phyloP scores from a whole-genome alignment of 2,888 invertebrate species.

The Synergus itoensis region DNA sequence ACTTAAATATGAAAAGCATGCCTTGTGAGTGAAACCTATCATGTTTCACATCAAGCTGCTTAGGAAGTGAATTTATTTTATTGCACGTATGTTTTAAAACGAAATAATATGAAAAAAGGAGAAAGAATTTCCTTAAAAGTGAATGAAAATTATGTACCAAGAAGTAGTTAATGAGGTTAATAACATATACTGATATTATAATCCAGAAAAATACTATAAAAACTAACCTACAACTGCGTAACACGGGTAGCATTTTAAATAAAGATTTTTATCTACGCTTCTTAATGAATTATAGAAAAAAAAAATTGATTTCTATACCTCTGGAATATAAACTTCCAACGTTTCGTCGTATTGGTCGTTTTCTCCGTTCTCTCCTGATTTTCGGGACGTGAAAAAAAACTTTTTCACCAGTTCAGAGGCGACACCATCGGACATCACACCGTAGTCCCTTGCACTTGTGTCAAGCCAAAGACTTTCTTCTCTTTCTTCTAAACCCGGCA shows the following conservation, averaged over 20 bases:
- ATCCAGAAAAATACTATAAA: background rate
- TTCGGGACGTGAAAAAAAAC: constrained; percentile 88
- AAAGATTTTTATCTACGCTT: background rate
- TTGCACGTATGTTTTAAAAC: background rate
- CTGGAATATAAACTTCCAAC: constrained; percentile 89
- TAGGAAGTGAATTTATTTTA: background rate
- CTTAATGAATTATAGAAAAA: constrained; percentile 16
- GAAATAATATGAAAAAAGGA: background rate
- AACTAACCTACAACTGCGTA: constrained; percentile 63
- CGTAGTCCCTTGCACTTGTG: constrained; percentile 71
- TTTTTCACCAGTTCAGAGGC: constrained; percentile 87
- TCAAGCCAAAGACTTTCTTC: constrained; percentile 72
- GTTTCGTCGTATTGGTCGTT: constrained; percentile 82
- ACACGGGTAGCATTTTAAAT: constrained; percentile 58
- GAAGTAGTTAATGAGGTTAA: background rate
- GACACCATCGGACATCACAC: constrained; percentile 82
- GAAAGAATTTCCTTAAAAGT: background rate
- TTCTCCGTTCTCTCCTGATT: constrained; percentile 76
- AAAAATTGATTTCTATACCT: constrained; percentile 78
- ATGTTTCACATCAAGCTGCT: background rate
- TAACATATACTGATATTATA: background rate
- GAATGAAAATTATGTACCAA: background rate
- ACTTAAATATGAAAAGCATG: background rate
- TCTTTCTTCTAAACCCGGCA: constrained; percentile 76
- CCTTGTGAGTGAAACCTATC: background rate